Evolutionary conservation across 1,140 invertebrate genomes (phyloP), one percentile per base, ranked within the genome.

Genomic region (Camponotus pennsylvanicus): DNA sequence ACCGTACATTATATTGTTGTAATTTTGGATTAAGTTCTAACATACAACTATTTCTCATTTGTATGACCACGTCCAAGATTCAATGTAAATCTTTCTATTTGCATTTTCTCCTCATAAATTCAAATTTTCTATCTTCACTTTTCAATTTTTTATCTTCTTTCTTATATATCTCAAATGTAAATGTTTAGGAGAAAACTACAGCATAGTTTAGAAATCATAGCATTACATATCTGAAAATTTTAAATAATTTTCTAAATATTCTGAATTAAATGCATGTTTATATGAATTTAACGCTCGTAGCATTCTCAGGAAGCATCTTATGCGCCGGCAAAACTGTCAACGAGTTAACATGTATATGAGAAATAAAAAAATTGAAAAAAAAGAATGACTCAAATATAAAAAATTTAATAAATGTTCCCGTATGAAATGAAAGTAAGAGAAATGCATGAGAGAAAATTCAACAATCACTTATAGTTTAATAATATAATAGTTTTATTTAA

Each of bases 361-460:
- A 73, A 42, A 82, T 34, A 34, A 34, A 82, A 66, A 32, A 76
- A 77, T 75, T 8, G 27, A 63, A 18, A 15, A 5, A 27, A 37
- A 27, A 61, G 9, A 76, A 5, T n/a, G 5, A 7, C 40, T 40
- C 13, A 27, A 32, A 59, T 71, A 59, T 59, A 32, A 71, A 37
- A 45, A 71, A 82, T 59, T 71, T 82, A 82, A 71, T 82, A 55
- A 82, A 71, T 13, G 27, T 42, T 6, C 15, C 15, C 7, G 9
- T 15, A 34, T 21, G 15, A 73, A 59, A 59, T 27, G 55, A 73
- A 59, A 11, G 27, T 45, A 11, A 21, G 21, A 61, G 13, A 82
- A 70, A 82, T 34, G 3, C 21, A 15, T 34, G 40, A 59, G 18
- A 73, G 52, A 61, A 45, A 59, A 45, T 45, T 73, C 45, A 59